phyloP scores from a whole-genome alignment of 1,140 invertebrate genomes.

The Drosophila seguyi region DNA sequence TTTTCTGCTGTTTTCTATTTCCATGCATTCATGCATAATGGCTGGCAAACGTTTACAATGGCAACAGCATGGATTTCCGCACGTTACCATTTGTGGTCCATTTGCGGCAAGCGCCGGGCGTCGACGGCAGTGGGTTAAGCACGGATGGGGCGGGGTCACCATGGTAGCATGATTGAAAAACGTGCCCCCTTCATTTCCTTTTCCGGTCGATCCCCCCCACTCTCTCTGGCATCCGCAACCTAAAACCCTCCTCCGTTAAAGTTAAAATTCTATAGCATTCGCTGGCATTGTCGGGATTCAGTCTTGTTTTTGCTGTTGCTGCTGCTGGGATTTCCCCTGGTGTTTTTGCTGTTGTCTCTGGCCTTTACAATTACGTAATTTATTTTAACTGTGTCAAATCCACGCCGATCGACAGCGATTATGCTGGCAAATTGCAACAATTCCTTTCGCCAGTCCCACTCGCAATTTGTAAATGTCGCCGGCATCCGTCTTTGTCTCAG shows the following conservation, averaged over 20 bases:
- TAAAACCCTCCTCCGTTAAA: constrained; percentile 7
- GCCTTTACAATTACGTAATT: constrained; percentile 79
- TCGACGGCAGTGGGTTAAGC: constrained; percentile 3
- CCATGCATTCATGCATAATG: constrained; percentile 81
- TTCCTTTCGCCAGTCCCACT: constrained; percentile 49
- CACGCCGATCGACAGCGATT: constrained; percentile 80
- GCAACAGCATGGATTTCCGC: constrained; percentile 77
- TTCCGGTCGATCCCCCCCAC: constrained; percentile 11
- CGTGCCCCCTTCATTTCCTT: constrained; percentile 53
- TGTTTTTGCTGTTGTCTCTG: constrained; percentile 30
- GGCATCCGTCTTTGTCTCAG: constrained; percentile 57
- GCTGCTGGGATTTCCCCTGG: constrained; percentile 6
- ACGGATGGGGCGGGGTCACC: constrained; percentile 33
- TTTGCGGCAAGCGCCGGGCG: constrained; percentile 55
- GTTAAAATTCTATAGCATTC: constrained; percentile 71
- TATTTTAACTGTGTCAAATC: constrained; percentile 84
- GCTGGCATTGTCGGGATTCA: constrained; percentile 56
- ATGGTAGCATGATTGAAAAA: constrained; percentile 79
- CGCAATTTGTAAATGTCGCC: constrained; percentile 79
- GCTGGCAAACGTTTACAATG: constrained; percentile 78
- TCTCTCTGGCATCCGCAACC: constrained; percentile 1
- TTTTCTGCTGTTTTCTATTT: constrained; percentile 54
- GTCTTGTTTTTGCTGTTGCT: constrained; percentile 27
- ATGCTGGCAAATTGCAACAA: constrained; percentile 81
- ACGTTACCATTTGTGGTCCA: constrained; percentile 79